Percentiles rank a stretch among this genome's conserved stretches.
Conservation (phyloP, 2,113 vertebrate genomes). For the Oncorhynchus clarkii region DNA sequence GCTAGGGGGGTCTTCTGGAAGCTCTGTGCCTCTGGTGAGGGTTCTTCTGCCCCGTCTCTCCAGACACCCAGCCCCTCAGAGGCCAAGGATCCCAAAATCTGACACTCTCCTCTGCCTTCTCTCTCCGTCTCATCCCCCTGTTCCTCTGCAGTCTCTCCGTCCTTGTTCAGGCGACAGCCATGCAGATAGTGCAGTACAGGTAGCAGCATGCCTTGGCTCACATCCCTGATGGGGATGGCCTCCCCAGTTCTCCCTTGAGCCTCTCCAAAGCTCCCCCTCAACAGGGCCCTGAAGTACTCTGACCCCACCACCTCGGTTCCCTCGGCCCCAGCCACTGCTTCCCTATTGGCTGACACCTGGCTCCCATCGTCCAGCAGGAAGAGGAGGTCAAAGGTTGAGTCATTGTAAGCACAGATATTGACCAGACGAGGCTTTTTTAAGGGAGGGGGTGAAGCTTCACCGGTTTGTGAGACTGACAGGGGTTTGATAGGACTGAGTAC, state of each 20-base stretch:
- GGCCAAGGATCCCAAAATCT: slow-evolving; percentile 52
- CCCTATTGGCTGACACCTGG: slow-evolving; percentile 68
- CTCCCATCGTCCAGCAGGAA: slow-evolving; percentile 81
- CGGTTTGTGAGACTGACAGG: background rate
- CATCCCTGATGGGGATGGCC: slow-evolving; percentile 73
- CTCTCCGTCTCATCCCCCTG: background rate
- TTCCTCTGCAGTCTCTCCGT: background rate
- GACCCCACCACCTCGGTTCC: slow-evolving; percentile 46
- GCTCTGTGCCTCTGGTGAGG: background rate
- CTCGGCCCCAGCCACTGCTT: slow-evolving; percentile 53
- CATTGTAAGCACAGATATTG: slow-evolving; percentile 60
- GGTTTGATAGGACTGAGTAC: background rate
- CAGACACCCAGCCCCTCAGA: slow-evolving; percentile 27
- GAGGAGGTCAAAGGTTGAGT: slow-evolving; percentile 66
- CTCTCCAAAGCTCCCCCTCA: slow-evolving; percentile 80
- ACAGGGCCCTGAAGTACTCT: slow-evolving; percentile 81
- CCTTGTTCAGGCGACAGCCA: slow-evolving; percentile 71
- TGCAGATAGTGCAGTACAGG: slow-evolving; percentile 84
- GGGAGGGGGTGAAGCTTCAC: slow-evolving; percentile 39
- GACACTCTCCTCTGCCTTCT: slow-evolving; percentile 34
- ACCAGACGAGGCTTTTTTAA: slow-evolving; percentile 47
- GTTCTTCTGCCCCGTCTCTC: background rate
- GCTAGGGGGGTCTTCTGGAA: slow-evolving; percentile 66
- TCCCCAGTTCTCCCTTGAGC: slow-evolving; percentile 53
- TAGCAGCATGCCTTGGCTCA: slow-evolving; percentile 70